phyloP scores from a whole-genome alignment of 2,113 vertebrate genomes.

The Gavia stellata region DNA sequence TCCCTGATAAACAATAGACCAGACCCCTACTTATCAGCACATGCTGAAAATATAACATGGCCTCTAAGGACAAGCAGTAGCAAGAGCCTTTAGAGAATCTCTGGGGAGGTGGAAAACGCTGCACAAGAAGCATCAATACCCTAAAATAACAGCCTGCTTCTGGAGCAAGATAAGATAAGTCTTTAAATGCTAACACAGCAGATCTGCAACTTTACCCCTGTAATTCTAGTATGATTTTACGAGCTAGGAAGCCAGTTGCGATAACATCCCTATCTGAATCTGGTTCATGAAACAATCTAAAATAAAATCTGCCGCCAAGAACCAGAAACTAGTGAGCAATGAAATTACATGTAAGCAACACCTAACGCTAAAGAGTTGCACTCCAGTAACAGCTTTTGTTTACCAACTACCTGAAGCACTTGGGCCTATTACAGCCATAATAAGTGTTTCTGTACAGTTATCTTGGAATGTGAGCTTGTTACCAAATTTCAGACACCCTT shows the following conservation, averaged over 20 bases:
- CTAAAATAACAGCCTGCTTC: conserved; percentile 41
- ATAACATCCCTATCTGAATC: background rate
- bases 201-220: background rate
- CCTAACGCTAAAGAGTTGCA: background rate
- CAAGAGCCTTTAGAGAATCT: background rate
- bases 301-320: background rate
- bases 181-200: background rate
- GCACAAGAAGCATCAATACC: conserved; percentile 8
- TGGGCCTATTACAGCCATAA: background rate
- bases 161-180: conserved; percentile 24
- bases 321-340: background rate
- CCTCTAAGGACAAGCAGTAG: background rate
- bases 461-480: background rate
- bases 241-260: background rate
- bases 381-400: background rate
- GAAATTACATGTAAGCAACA: background rate
- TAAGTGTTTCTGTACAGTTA: background rate
- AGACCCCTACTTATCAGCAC: conserved; percentile 4
- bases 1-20: background rate
- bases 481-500: conserved; percentile 19
- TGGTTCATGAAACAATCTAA: background rate
- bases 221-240: background rate
- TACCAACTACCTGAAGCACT: background rate
- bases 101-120: background rate
- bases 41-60: background rate